A percentile compares a stretch with the other conserved stretches of the same genome.
Conservation (phyloP, 1,140 invertebrate genomes). For the Aphaenogaster rudis region DNA sequence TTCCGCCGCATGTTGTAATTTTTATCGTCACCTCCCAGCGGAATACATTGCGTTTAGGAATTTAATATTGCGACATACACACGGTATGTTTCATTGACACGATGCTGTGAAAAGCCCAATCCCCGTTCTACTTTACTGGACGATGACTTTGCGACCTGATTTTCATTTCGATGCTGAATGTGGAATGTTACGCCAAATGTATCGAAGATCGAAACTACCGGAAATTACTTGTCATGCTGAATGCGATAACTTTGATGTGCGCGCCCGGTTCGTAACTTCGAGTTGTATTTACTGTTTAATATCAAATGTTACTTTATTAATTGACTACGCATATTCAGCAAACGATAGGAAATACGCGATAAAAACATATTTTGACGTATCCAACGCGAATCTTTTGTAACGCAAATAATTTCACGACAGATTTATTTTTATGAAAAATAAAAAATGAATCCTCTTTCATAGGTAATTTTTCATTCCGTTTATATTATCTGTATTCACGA, state of each 20-base stretch:
- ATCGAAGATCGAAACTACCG: constrained; percentile 23
- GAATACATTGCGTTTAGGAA: constrained; percentile 44
- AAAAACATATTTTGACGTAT: constrained; percentile 1
- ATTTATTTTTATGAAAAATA: constrained; percentile 35
- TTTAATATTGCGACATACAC: constrained; percentile 19
- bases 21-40: constrained; percentile 31
- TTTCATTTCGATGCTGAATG: constrained; percentile 33
- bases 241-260: constrained; percentile 15
- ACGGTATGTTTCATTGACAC: neutral
- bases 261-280: neutral
- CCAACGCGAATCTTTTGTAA: neutral
- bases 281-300: constrained; percentile 35
- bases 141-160: constrained; percentile 30
- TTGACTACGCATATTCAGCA: neutral
- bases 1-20: constrained; percentile 44
- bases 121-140: neutral
- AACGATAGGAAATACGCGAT: neutral
- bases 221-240: constrained; percentile 11
- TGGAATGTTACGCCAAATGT: neutral
- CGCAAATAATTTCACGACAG: neutral
- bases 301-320: constrained; percentile 43
- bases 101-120: constrained; percentile 7
- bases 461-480: neutral
- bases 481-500: neutral
- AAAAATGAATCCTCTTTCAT: neutral